Conservation (phyloP, 1,140 invertebrate species). For the Drosophila pseudoananassae region DNA sequence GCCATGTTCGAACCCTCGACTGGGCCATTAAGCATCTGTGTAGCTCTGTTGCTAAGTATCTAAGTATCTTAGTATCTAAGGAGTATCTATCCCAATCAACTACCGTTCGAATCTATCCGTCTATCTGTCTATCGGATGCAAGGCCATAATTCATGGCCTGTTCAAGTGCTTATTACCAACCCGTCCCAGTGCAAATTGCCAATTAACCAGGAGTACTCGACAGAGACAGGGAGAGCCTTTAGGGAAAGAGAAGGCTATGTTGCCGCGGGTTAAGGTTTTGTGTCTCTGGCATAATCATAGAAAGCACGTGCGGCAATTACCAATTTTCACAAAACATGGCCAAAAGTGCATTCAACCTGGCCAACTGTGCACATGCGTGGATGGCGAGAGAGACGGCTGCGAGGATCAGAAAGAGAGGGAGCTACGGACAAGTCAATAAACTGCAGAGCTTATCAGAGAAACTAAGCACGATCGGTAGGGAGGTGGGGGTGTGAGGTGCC, state of each 20-base stretch:
- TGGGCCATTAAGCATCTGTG: slow-evolving; percentile 26
- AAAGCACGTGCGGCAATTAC: slow-evolving; percentile 79
- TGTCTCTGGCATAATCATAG: slow-evolving; percentile 68
- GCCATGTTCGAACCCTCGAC: slow-evolving; percentile 19
- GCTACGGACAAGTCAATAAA: slow-evolving; percentile 55
- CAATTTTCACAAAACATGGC: slow-evolving; percentile 75
- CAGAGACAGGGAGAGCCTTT: not conserved
- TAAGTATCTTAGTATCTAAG: slow-evolving; percentile 17
- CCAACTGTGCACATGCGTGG: slow-evolving; percentile 78
- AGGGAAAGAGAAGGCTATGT: not conserved
- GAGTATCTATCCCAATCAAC: slow-evolving; percentile 45
- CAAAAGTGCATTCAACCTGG: slow-evolving; percentile 75
- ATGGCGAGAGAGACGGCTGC: not conserved
- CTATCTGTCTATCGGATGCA: slow-evolving; percentile 62
- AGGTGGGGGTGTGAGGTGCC: not conserved
- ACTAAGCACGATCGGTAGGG: slow-evolving; percentile 72
- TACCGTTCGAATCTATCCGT: slow-evolving; percentile 57
- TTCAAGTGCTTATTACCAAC: slow-evolving; percentile 38
- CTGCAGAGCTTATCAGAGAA: slow-evolving; percentile 68
- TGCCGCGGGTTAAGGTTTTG: slow-evolving; percentile 31
- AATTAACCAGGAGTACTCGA: slow-evolving; percentile 50
- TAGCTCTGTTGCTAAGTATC: slow-evolving; percentile 5
- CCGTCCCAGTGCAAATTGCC: slow-evolving; percentile 69
- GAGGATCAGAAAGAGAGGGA: slow-evolving; percentile 7
- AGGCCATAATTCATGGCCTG: slow-evolving; percentile 61